Percentiles rank a stretch among this genome's conserved stretches.
Evolutionary conservation across 2,797 vertebrate species (phyloP).

Genomic region (Uromys caudimaculatus): DNA sequence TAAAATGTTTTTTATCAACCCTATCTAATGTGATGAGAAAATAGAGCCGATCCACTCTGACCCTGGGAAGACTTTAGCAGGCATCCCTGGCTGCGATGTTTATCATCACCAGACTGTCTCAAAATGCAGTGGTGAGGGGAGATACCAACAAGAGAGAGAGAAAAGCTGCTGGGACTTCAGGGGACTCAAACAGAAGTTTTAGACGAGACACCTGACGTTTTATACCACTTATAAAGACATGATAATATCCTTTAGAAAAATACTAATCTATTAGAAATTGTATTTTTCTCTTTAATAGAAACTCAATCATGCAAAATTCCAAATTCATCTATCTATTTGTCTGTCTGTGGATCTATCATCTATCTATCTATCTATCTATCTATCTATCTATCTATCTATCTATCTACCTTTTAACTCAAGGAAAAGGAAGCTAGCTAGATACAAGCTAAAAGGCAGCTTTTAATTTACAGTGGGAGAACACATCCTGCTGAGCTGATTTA

Average conservation of each 20-base stretch:
- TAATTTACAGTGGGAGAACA: slow-evolving; percentile 75
- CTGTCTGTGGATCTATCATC: neutral
- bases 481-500: slow-evolving; percentile 69
- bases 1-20: neutral
- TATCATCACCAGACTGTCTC: neutral
- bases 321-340: neutral
- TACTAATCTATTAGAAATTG: slow-evolving; percentile 5
- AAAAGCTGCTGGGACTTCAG: neutral
- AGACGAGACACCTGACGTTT: neutral
- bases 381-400: neutral
- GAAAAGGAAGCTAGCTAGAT: slow-evolving; percentile 67
- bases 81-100: neutral
- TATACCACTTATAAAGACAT: neutral
- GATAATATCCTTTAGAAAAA: neutral
- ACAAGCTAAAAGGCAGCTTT: slow-evolving; percentile 81
- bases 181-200: neutral
- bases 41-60: neutral
- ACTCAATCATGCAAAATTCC: slow-evolving; percentile 52
- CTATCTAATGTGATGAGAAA: neutral
- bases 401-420: slow-evolving; percentile 60
- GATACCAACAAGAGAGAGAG: neutral
- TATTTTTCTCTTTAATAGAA: slow-evolving; percentile 43
- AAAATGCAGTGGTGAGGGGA: neutral
- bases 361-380: neutral
- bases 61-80: neutral